Evolutionary conservation across 1,140 invertebrate genomes (phyloP).

Genomic region (Saccostrea echinata): DNA sequence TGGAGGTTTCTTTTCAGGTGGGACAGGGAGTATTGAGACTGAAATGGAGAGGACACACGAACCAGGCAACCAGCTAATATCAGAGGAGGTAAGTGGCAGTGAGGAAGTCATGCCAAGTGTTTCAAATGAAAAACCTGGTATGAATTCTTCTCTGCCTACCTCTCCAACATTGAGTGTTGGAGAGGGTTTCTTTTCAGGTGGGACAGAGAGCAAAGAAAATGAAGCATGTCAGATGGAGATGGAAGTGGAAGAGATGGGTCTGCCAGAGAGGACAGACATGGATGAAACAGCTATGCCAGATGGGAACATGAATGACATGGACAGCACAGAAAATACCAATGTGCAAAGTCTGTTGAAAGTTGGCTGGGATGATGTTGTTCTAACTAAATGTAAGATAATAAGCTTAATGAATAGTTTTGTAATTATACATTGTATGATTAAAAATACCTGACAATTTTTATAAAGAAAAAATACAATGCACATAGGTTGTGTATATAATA

Average conservation of each 20-base stretch:
- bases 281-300: background rate
- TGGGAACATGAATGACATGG: background rate
- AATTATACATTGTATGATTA: background rate
- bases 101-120: background rate
- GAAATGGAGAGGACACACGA: background rate
- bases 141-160: background rate
- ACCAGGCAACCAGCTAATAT: background rate
- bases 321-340: background rate
- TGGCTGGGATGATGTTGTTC: background rate
- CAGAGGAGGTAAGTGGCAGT: constrained; percentile 11
- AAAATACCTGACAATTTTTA: background rate
- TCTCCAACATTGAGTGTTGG: background rate
- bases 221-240: background rate
- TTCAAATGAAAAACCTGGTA: background rate
- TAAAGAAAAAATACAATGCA: background rate
- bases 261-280: background rate
- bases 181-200: constrained; percentile 1
- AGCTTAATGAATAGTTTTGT: background rate
- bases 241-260: background rate
- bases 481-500: too few relatives aligned
- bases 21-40: background rate
- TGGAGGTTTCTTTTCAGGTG: constrained; percentile 1
- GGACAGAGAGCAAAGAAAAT: background rate
- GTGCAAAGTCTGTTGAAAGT: background rate
- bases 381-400: constrained; percentile 15